Evolutionary conservation across 2,888 invertebrate species (phyloP), one percentile per base, ranked within the genome.

Genomic region (Dorcus parallelipipedus): DNA sequence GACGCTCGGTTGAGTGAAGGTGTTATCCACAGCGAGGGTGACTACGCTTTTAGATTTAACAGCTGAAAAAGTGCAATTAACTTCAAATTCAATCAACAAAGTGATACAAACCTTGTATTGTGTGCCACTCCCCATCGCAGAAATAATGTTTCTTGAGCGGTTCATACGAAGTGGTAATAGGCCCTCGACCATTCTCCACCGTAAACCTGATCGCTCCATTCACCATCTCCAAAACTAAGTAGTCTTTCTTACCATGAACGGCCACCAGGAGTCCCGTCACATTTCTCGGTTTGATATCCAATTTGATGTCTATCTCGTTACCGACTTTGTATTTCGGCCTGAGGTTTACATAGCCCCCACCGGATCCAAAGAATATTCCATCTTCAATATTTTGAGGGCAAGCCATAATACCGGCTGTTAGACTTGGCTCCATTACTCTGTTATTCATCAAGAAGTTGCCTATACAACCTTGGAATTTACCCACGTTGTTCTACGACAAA

Each of bases 91-190:
- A 41, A 9, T 41, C 1, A 41, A 41, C 14, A 10, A 10, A 14
- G 7, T 41, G 7, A 9, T 9, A 20, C 45, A 9, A 20, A 89
- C 90, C 88, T 78, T 86, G 84, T 69, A 96, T 91, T 57, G 84
- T 88, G 73, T 98, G 97, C 97, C 97, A 99, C 55, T 91, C 83
- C 49, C 98, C 97, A 77, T 99, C 95, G 74, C 98, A 99, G 61
- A 97, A 84, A 58, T 83, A 81, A 68, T 88, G 86, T 59, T 84
- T 83, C 51, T 85, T 83, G 48, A 84, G 81, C 38, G 86, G 85
- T 52, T 83, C 83, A 75, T 87, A 93, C 20, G 83, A 85, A 2
- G 93, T 88, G 2, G 86, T 84, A 67, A 93, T 88, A 1, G 88
- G 86, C 7, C 94, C 95, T 69, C 86, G 89, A 0, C 91, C 91